These are phyloP conservation scores for Diaphora mendica DNA, from an alignment of 2,888 invertebrate genomes.

Conservation along the genomic window DNA sequence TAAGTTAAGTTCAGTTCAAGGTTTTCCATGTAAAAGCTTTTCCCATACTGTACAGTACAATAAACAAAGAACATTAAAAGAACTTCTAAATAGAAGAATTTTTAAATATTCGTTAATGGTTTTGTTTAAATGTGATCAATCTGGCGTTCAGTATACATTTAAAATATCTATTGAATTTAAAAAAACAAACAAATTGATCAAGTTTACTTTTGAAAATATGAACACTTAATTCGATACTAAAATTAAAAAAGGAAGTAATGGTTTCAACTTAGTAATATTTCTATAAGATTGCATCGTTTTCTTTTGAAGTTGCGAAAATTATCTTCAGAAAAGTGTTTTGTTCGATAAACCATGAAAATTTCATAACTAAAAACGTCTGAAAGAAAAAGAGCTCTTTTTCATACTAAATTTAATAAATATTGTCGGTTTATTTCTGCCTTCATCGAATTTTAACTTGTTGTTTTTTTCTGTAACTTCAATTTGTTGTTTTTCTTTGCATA, in stretches of 20 bases:
- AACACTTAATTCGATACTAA: background rate
- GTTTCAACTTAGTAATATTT: background rate
- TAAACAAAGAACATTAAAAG: no score
- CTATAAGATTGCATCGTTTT: background rate
- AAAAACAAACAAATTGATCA: background rate
- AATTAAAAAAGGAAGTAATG: background rate
- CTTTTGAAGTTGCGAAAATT: background rate
- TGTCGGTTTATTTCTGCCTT: background rate
- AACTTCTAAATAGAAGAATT: no score
- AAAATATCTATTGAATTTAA: no score
- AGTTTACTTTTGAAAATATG: background rate
- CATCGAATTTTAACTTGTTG: background rate
- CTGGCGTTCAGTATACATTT: no score
- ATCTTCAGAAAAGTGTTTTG: background rate
- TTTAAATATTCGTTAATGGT: no score
- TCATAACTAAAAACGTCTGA: constrained; percentile 2
- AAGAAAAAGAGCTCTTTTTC: background rate
- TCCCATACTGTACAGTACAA: no score
- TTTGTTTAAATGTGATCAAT: background rate
- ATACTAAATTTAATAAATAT: background rate
- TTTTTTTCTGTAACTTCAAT: background rate
- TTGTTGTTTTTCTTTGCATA: no score
- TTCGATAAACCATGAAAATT: background rate
- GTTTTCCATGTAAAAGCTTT: no score
- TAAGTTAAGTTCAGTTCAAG: background rate